phyloP scores from a whole-genome alignment of 2,113 vertebrate species.

The Hippotragus niger region DNA sequence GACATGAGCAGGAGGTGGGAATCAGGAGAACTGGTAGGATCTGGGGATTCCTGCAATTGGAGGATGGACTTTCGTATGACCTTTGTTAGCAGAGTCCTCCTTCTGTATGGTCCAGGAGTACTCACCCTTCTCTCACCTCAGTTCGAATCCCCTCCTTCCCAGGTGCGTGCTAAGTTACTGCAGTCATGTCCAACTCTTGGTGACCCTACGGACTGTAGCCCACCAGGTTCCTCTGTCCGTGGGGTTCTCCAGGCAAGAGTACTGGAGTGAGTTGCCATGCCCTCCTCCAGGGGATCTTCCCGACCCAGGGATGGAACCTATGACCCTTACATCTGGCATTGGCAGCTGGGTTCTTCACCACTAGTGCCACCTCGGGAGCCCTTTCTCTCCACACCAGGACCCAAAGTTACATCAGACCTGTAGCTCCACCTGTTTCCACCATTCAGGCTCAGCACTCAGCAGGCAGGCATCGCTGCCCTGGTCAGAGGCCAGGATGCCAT shows the following conservation, averaged over 20 bases:
- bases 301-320: background rate
- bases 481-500: background rate
- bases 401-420: background rate
- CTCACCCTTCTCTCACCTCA: background rate
- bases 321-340: background rate
- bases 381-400: background rate
- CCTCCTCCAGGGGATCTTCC: background rate
- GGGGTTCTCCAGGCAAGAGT: background rate
- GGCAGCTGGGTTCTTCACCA: background rate
- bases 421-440: background rate
- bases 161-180: background rate
- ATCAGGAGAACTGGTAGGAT: background rate
- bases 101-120: background rate
- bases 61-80: background rate
- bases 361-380: background rate
- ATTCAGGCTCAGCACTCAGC: background rate
- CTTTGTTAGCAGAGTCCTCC: background rate
- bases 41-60: background rate
- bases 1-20: background rate
- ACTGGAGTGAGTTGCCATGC: background rate
- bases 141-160: background rate
- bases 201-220: background rate
- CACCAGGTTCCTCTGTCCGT: background rate
- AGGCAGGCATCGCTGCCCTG: background rate
- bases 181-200: background rate